These are phyloP conservation scores for Hypotaenidia okinawae DNA, from an alignment of 2,797 vertebrate genomes.

Conservation along the genomic window DNA sequence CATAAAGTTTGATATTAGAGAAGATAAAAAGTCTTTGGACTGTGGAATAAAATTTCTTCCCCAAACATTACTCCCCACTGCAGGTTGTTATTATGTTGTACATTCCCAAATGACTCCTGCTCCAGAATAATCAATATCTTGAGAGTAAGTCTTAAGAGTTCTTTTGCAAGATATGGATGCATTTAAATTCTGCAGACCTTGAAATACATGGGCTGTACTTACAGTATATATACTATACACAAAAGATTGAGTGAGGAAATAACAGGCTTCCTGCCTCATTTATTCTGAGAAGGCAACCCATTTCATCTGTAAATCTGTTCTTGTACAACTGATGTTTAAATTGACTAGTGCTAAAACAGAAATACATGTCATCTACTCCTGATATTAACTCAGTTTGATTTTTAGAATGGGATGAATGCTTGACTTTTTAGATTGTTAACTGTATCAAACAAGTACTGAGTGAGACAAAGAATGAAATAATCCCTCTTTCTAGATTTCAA, in stretches of 20 bases:
- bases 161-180: not conserved
- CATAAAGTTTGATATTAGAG: not conserved
- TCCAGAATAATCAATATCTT: not conserved
- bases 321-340: constrained; percentile 25
- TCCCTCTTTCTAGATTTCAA: not conserved
- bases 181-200: not conserved
- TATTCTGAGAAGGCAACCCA: not conserved
- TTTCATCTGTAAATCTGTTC: constrained; percentile 7
- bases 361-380: not conserved
- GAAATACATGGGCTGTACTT: constrained; percentile 1
- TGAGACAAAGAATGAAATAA: not conserved
- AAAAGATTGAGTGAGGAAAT: constrained; percentile 18
- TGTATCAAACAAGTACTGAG: not conserved
- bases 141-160: not conserved
- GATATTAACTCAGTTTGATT: not conserved
- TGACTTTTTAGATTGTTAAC: not conserved
- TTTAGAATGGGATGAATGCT: not conserved
- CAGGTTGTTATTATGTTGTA: not conserved
- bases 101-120: not conserved
- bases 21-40: not conserved
- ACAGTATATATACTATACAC: not conserved
- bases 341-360: not conserved
- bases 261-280: constrained; percentile 13
- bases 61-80: not conserved
- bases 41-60: not conserved